phyloP scores from a whole-genome alignment of 1,140 invertebrate genomes.

The Trialeurodes vaporariorum region DNA sequence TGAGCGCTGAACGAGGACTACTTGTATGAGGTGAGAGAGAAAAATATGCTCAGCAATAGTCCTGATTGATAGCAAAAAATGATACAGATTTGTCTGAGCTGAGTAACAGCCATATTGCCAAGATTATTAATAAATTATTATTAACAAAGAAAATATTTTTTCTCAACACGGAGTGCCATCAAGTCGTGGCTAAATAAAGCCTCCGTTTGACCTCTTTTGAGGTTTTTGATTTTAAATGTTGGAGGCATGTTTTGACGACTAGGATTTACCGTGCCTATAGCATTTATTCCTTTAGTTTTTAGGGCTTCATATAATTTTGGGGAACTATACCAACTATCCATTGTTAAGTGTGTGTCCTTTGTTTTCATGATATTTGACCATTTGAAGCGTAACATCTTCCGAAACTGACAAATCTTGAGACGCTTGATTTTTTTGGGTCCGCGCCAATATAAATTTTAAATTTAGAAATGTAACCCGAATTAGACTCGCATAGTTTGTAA shows the following conservation, averaged over 20 bases:
- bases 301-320: not conserved
- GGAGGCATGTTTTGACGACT: not conserved
- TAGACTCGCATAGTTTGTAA: slow-evolving; percentile 21
- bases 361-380: not conserved
- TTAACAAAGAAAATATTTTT: too few relatives aligned
- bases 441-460: slow-evolving; percentile 17
- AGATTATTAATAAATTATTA: too few relatives aligned
- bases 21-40: too few relatives aligned
- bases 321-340: not conserved
- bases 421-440: too few relatives aligned
- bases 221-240: not conserved
- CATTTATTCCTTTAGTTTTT: not conserved
- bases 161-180: too few relatives aligned
- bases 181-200: not conserved
- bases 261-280: not conserved
- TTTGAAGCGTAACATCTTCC: not conserved
- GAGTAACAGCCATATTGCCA: too few relatives aligned
- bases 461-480: slow-evolving; percentile 8
- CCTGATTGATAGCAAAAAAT: too few relatives aligned
- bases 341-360: not conserved
- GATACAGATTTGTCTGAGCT: too few relatives aligned
- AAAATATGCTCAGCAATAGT: too few relatives aligned
- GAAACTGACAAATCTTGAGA: too few relatives aligned
- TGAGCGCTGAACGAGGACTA: too few relatives aligned
- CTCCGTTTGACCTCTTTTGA: not conserved